Conservation (phyloP, 2,113 vertebrate genomes). For the Aegotheles bennettii region DNA sequence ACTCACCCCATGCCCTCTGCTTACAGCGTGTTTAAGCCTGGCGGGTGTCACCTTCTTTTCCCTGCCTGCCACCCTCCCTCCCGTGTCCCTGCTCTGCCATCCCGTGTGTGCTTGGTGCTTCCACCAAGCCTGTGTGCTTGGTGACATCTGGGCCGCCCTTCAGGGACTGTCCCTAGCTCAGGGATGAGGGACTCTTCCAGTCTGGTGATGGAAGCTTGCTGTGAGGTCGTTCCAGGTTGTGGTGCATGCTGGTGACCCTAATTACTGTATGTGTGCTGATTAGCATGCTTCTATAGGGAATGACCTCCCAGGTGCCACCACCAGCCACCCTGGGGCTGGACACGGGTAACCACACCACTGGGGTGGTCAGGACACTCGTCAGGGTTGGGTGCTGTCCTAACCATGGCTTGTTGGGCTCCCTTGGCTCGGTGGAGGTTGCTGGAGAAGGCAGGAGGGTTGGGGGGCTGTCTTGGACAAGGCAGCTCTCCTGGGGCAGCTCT, state of each 20-base stretch:
- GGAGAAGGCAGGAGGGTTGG: background rate
- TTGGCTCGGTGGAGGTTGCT: background rate
- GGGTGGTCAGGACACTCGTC: background rate
- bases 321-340: background rate
- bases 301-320: background rate
- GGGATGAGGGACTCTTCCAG: background rate
- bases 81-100: background rate
- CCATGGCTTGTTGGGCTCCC: background rate
- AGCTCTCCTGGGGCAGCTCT: background rate
- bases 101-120: too few species aligned
- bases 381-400: background rate
- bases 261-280: background rate
- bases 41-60: background rate
- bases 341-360: background rate
- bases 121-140: background rate
- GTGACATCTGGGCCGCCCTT: background rate
- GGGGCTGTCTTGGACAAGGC: fast-evolving
- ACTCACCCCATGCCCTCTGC: background rate
- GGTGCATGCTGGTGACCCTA: background rate
- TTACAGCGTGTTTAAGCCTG: background rate
- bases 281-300: background rate
- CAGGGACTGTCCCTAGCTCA: background rate
- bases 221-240: background rate
- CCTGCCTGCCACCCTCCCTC: background rate
- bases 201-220: background rate